Conservation (phyloP, 2,888 invertebrate genomes). For the Heliconius hortense region DNA sequence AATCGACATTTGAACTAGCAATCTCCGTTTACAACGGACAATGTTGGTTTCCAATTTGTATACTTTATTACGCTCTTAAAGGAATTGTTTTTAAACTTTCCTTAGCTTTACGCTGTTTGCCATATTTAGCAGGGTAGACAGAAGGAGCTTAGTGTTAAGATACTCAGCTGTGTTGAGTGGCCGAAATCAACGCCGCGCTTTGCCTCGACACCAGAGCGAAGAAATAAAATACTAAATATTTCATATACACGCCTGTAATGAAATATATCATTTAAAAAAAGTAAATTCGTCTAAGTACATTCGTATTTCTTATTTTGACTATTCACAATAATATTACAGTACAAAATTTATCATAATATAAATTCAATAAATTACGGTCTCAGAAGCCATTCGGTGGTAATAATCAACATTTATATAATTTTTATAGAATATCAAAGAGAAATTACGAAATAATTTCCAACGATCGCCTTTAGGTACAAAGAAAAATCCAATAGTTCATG, state of each 20-base stretch:
- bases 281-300: neutral
- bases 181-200: no score
- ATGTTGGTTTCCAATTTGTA: neutral
- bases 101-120: neutral
- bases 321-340: neutral
- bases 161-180: no score
- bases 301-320: neutral
- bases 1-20: neutral
- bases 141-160: no score
- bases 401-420: neutral
- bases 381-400: neutral
- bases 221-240: no score
- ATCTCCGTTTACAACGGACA: neutral
- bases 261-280: no score
- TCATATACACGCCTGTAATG: no score
- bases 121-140: no score
- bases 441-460: slow-evolving; percentile 1
- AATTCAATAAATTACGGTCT: neutral
- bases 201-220: no score
- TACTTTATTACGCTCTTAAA: neutral
- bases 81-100: neutral
- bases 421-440: neutral
- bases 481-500: neutral
- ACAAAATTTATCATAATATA: neutral
- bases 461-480: neutral